Conservation (phyloP, 1,140 invertebrate species). For the Ephestia elutella region DNA sequence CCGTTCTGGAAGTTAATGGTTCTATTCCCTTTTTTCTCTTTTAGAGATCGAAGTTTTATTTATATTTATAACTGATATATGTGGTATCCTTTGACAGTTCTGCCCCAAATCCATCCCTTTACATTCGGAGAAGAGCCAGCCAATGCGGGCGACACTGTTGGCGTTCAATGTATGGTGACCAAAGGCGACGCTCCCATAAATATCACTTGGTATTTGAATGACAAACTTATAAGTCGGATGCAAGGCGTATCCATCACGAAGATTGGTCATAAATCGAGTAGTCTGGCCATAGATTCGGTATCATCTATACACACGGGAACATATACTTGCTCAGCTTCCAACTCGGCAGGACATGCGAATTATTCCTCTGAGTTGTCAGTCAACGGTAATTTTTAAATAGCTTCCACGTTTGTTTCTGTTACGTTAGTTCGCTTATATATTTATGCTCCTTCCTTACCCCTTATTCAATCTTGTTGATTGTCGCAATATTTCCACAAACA, state of each 20-base stretch:
- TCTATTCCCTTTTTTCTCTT: constrained; percentile 35
- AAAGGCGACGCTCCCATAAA: constrained; percentile 85
- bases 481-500: too few relatives aligned
- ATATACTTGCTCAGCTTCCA: constrained; percentile 82
- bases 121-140: constrained; percentile 78
- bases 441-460: neutral
- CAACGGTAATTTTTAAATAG: constrained; percentile 72
- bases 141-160: constrained; percentile 76
- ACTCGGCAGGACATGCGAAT: constrained; percentile 79
- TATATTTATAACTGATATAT: constrained; percentile 26
- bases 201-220: constrained; percentile 80
- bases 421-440: neutral
- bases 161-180: constrained; percentile 79
- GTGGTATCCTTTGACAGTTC: constrained; percentile 68
- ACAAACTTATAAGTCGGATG: constrained; percentile 60
- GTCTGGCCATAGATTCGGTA: constrained; percentile 83
- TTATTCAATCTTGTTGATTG: neutral
- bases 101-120: constrained; percentile 81
- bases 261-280: constrained; percentile 77
- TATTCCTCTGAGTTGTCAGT: constrained; percentile 78
- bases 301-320: constrained; percentile 80
- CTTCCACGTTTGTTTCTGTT: neutral
- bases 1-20: constrained; percentile 77
- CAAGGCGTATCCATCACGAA: constrained; percentile 73
- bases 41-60: constrained; percentile 20